phyloP scores from a whole-genome alignment of 2,888 invertebrate species.

The Brassicogethes aeneus region DNA sequence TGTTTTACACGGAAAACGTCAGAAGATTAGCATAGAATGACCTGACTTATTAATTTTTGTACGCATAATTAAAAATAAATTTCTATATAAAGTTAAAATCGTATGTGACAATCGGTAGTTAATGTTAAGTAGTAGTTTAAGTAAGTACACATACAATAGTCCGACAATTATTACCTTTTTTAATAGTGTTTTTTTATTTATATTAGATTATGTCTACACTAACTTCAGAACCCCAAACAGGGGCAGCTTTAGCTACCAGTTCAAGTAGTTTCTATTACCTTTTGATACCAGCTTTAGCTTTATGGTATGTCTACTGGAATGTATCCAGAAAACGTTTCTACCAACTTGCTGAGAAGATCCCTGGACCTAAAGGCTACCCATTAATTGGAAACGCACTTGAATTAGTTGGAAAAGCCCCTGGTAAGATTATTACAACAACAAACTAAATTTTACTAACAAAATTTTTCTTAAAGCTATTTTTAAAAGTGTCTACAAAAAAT shows the following conservation, averaged over 20 bases:
- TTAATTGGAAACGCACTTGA: constrained; percentile 68
- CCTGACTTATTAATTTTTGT: background rate
- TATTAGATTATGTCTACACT: background rate
- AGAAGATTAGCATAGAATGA: background rate
- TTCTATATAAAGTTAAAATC: background rate
- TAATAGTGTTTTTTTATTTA: background rate
- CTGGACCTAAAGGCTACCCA: constrained; percentile 65
- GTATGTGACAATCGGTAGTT: background rate
- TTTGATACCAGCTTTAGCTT: constrained; percentile 55
- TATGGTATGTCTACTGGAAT: constrained; percentile 70
- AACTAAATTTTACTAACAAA: background rate
- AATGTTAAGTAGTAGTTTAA: background rate
- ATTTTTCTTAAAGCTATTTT: constrained; percentile 54
- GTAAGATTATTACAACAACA: constrained; percentile 41
- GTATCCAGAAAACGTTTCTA: constrained; percentile 62
- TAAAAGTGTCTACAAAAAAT: constrained; percentile 48
- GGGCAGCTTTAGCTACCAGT: constrained; percentile 26
- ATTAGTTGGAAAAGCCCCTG: constrained; percentile 61
- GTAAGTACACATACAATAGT: background rate
- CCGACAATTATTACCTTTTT: background rate
- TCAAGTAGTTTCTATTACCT: constrained; percentile 64
- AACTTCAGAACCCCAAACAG: background rate
- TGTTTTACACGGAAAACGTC: background rate
- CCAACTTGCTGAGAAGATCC: constrained; percentile 61
- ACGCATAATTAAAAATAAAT: background rate